A percentile compares a stretch with the other conserved stretches of the same genome.
phyloP scores from a whole-genome alignment of 2,113 vertebrate species.

The Hippocampus mohnikei region DNA sequence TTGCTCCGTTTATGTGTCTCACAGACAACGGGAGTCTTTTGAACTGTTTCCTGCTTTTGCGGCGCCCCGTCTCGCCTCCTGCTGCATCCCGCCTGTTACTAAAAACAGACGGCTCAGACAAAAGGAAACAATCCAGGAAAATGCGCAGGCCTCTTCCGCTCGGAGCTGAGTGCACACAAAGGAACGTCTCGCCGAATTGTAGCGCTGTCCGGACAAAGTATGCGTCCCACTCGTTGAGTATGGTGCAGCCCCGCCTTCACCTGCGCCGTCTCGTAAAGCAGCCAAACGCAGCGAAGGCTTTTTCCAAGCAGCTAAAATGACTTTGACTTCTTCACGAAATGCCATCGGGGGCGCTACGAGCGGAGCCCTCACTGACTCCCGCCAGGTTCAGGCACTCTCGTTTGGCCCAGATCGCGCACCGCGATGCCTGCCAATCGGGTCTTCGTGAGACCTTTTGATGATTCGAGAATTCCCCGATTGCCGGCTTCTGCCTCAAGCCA shows the following conservation, averaged over 20 bases:
- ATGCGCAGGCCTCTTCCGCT: background rate
- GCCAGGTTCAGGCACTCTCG: conserved; percentile 47
- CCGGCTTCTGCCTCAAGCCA: conserved; percentile 34
- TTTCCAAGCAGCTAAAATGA: background rate
- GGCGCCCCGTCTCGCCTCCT: conserved; percentile 45
- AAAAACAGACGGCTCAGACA: conserved; percentile 39
- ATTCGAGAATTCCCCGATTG: conserved; percentile 49
- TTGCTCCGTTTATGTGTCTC: conserved; percentile 39
- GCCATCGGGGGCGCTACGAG: conserved; percentile 23
- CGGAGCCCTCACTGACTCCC: conserved; percentile 43
- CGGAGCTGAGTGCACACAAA: background rate
- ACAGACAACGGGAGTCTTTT: conserved; percentile 49
- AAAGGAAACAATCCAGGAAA: conserved; percentile 17
- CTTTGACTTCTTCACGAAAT: conserved; percentile 37
- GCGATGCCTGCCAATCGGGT: conserved; percentile 46
- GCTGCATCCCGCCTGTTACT: conserved; percentile 21
- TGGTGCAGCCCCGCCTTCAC: background rate
- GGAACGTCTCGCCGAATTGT: conserved; percentile 10
- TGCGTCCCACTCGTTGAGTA: no score
- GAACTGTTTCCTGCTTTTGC: conserved; percentile 45
- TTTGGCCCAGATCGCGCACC: conserved; percentile 46
- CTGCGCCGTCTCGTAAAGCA: background rate
- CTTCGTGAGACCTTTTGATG: conserved; percentile 51
- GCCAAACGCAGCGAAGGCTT: background rate
- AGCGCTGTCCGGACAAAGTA: conserved; percentile 1